These are phyloP conservation scores for Lasioglossum pauxillum DNA, from an alignment of 2,888 invertebrate species.

Conservation along the genomic window DNA sequence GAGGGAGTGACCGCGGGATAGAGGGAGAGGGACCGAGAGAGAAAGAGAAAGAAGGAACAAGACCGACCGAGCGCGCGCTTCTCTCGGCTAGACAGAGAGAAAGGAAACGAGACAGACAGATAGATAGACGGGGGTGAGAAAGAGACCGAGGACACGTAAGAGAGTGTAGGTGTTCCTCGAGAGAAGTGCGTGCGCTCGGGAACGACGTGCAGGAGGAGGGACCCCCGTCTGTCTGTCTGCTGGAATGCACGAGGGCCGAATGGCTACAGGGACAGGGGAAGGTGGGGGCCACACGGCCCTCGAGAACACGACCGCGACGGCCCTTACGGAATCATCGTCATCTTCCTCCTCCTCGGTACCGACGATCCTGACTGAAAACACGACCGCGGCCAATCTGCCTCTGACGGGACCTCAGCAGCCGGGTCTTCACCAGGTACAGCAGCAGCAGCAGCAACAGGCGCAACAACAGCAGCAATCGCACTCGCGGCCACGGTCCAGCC, in stretches of 20 bases:
- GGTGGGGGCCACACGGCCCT: slow-evolving; percentile 67
- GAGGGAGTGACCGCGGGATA: slow-evolving; percentile 37
- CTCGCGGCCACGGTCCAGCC: slow-evolving; percentile 65
- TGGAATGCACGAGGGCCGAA: slow-evolving; percentile 81
- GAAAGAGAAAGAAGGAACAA: slow-evolving; percentile 43
- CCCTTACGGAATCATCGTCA: slow-evolving; percentile 72
- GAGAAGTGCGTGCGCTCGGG: slow-evolving; percentile 69
- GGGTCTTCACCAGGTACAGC: slow-evolving; percentile 64
- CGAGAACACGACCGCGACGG: slow-evolving; percentile 67
- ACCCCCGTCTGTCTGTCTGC: slow-evolving; percentile 66
- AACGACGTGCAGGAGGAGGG: slow-evolving; percentile 69
- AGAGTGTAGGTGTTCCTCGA: slow-evolving; percentile 65
- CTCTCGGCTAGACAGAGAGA: slow-evolving; percentile 37
- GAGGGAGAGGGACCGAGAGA: slow-evolving; percentile 36
- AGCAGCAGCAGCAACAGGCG: slow-evolving; percentile 49
- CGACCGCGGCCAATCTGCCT: slow-evolving; percentile 60
- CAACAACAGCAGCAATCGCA: slow-evolving; percentile 66
- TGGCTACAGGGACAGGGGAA: slow-evolving; percentile 77
- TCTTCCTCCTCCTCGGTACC: slow-evolving; percentile 67
- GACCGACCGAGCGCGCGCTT: slow-evolving; percentile 44
- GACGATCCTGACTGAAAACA: slow-evolving; percentile 66
- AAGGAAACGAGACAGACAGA: slow-evolving; percentile 40
- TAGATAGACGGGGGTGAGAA: slow-evolving; percentile 58
- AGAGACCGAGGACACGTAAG: slow-evolving; percentile 61
- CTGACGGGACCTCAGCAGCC: slow-evolving; percentile 65